A percentile compares a stretch with the other conserved stretches of the same genome.
Evolutionary conservation across 2,113 vertebrate species (phyloP).

Genomic region (Stigmatopora nigra): DNA sequence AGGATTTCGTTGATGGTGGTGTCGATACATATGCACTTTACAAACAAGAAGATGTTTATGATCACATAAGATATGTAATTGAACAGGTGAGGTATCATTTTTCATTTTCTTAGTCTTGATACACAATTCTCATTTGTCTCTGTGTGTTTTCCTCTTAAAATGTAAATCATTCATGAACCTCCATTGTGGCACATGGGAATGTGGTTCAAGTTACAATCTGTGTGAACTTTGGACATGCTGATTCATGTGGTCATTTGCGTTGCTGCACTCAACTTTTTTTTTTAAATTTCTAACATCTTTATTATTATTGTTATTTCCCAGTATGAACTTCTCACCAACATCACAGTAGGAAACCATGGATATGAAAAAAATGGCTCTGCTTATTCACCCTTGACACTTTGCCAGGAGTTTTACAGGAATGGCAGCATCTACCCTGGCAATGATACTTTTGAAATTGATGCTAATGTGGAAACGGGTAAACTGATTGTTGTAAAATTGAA

Average conservation of each 20-base stretch:
- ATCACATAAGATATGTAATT: conserved; percentile 78
- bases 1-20: conserved; percentile 73
- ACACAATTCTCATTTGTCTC: neutral
- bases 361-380: conserved; percentile 71
- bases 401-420: conserved; percentile 82
- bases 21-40: conserved; percentile 80
- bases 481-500: neutral
- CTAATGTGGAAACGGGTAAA: conserved; percentile 78
- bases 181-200: conserved; percentile 5
- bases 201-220: neutral
- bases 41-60: conserved; percentile 78
- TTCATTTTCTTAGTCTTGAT: neutral
- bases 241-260: neutral
- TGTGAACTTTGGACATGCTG: conserved; percentile 37
- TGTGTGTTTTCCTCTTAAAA: conserved; percentile 1
- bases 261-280: neutral
- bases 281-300: neutral
- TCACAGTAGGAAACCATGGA: conserved; percentile 84
- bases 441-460: conserved; percentile 87
- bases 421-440: conserved; percentile 80
- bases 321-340: conserved; percentile 77
- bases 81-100: conserved; percentile 65
- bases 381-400: conserved; percentile 73
- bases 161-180: conserved; percentile 31
- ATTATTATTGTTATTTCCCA: conserved; percentile 38